phyloP scores from a whole-genome alignment of 2,113 vertebrate species.

The Actinemys pallida region DNA sequence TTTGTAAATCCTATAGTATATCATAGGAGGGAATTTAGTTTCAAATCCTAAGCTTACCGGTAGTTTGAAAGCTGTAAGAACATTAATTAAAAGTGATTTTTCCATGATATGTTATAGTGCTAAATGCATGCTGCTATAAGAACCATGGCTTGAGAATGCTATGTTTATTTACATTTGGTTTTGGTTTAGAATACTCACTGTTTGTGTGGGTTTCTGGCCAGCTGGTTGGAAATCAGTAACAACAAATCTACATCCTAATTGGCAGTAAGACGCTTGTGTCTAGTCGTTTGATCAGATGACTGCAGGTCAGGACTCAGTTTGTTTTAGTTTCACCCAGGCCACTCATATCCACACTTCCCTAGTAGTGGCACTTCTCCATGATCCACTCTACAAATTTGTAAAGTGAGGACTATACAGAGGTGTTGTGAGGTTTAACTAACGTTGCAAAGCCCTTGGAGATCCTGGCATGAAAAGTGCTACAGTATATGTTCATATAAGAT shows the following conservation, averaged over 20 bases:
- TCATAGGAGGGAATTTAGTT: rapidly evolving
- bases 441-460: not conserved
- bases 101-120: not conserved
- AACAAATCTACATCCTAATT: not conserved
- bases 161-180: not conserved
- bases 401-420: not conserved
- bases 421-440: not conserved
- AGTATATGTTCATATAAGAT: not conserved
- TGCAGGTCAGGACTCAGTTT: not conserved
- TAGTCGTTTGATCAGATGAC: not conserved
- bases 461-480: not conserved
- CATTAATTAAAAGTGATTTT: not conserved
- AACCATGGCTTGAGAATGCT: not conserved
- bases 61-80: rapidly evolving
- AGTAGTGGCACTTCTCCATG: not conserved
- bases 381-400: not conserved
- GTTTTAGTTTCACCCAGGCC: not conserved
- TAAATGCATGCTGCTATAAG: rapidly evolving
- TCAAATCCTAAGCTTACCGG: not conserved
- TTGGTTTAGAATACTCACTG: not conserved
- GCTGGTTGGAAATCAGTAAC: not conserved
- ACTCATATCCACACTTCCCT: not conserved
- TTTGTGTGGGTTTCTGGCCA: not conserved
- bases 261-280: not conserved
- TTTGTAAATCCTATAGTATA: not conserved